Percentiles rank a stretch among this genome's conserved stretches.
These are phyloP conservation scores for Apodemus agrarius DNA, from an alignment of 2,797 vertebrate species.

Conservation along the genomic window DNA sequence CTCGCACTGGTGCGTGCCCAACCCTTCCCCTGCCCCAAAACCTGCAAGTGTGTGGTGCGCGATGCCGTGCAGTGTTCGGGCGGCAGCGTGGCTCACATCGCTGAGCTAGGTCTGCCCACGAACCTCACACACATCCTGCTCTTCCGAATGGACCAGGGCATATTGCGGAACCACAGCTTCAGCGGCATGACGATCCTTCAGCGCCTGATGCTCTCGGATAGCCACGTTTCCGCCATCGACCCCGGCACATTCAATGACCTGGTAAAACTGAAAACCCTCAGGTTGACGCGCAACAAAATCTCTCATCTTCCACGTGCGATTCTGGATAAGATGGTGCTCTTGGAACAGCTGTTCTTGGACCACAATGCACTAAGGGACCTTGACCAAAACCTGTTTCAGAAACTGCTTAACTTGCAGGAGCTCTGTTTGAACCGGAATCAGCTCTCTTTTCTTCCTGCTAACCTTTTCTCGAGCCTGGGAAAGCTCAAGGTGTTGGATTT, in stretches of 20 bases:
- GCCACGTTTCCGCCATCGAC: slow-evolving; percentile 88
- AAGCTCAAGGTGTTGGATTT: slow-evolving; percentile 89
- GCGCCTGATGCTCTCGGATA: slow-evolving; percentile 88
- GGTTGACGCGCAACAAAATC: slow-evolving; percentile 89
- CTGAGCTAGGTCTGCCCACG: slow-evolving; percentile 79
- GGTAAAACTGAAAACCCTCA: slow-evolving; percentile 88
- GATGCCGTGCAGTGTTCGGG: slow-evolving; percentile 77
- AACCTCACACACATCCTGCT: slow-evolving; percentile 86
- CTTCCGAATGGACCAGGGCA: slow-evolving; percentile 71
- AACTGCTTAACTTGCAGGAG: slow-evolving; percentile 83
- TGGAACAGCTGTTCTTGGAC: slow-evolving; percentile 90
- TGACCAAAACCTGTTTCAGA: slow-evolving; percentile 85
- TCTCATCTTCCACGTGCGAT: slow-evolving; percentile 85
- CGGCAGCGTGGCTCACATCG: slow-evolving; percentile 74
- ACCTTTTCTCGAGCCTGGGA: slow-evolving; percentile 86
- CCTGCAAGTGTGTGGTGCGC: slow-evolving; percentile 81
- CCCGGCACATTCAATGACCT: slow-evolving; percentile 88
- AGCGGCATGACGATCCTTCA: slow-evolving; percentile 83
- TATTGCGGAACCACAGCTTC: slow-evolving; percentile 88
- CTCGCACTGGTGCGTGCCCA: slow-evolving; percentile 19
- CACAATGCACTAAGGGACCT: slow-evolving; percentile 88
- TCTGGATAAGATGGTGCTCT: slow-evolving; percentile 86
- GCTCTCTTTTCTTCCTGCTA: slow-evolving; percentile 83
- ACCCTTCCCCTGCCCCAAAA: slow-evolving; percentile 78
- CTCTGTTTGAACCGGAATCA: slow-evolving; percentile 90